phyloP scores from a whole-genome alignment of 2,888 invertebrate genomes.

The Lithophane leautieri region DNA sequence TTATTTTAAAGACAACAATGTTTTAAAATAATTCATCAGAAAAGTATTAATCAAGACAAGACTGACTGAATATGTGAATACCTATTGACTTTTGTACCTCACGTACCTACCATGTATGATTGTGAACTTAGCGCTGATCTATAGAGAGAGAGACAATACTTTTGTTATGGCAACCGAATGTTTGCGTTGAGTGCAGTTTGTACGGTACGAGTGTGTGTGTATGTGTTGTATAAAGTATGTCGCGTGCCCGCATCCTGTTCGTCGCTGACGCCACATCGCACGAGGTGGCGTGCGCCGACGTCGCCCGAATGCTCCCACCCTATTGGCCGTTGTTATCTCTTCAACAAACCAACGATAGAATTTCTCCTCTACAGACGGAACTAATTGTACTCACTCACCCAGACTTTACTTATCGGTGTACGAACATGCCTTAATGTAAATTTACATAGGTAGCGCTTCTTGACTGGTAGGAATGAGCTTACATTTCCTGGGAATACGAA shows the following conservation, averaged over 20 bases:
- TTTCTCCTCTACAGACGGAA: conserved; percentile 87
- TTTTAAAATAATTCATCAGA: conserved; percentile 40
- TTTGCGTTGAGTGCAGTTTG: conserved; percentile 69
- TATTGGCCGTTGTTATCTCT: conserved; percentile 87
- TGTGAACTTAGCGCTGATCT: conserved; percentile 14
- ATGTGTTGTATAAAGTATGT: conserved; percentile 75
- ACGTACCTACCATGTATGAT: conserved; percentile 13
- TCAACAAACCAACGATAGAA: conserved; percentile 83
- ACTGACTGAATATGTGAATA: conserved; percentile 9
- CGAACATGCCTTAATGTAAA: conserved; percentile 37
- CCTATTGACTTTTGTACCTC: conserved; percentile 44
- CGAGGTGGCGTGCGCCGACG: conserved; percentile 84
- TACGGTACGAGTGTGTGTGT: conserved; percentile 55
- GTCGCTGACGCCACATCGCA: conserved; percentile 85
- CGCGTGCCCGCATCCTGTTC: conserved; percentile 87
- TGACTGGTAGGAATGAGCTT: conserved; percentile 24
- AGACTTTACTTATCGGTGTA: conserved; percentile 59
- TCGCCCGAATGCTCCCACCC: conserved; percentile 79
- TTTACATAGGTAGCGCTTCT: conserved; percentile 39
- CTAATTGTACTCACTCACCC: conserved; percentile 77
- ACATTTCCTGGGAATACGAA: conserved; percentile 28
- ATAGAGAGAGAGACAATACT: conserved; percentile 43
- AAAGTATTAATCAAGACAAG: conserved; percentile 31
- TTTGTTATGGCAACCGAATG: conserved; percentile 71
- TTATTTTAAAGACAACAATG: conserved; percentile 34